These are phyloP conservation scores for Gallinago stenura DNA, from an alignment of 2,797 vertebrate genomes.

Conservation along the genomic window DNA sequence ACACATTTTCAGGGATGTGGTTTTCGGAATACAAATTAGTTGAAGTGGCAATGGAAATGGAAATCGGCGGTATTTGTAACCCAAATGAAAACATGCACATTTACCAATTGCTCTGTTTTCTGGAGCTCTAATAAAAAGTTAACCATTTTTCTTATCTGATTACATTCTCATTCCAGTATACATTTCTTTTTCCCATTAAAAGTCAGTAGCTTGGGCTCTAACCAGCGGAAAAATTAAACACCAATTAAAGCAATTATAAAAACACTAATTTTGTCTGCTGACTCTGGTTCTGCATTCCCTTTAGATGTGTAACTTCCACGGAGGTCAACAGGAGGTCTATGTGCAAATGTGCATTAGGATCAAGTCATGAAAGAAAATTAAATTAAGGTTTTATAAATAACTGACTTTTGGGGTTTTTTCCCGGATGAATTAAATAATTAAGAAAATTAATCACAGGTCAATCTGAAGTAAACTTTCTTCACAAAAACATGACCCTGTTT, in stretches of 20 bases:
- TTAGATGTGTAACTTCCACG: background rate
- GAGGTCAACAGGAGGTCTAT: constrained; percentile 53
- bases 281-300: constrained; percentile 31
- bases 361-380: constrained; percentile 19
- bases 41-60: constrained; percentile 32
- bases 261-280: constrained; percentile 18
- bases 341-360: background rate
- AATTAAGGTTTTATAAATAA: constrained; percentile 27
- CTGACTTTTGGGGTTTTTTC: background rate
- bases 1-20: constrained; percentile 20
- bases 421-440: background rate
- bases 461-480: background rate
- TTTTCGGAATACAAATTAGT: constrained; percentile 35
- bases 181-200: constrained; percentile 27
- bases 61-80: constrained; percentile 24
- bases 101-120: constrained; percentile 27
- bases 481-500: background rate
- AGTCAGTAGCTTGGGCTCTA: constrained; percentile 12
- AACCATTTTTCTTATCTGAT: constrained; percentile 14
- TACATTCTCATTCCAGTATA: constrained; percentile 24
- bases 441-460: background rate
- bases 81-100: constrained; percentile 44
- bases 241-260: constrained; percentile 56
- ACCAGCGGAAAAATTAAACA: constrained; percentile 60
- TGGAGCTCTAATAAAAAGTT: background rate